Evolutionary conservation across 2,797 vertebrate species (phyloP).

Genomic region (Florisuga fusca): DNA sequence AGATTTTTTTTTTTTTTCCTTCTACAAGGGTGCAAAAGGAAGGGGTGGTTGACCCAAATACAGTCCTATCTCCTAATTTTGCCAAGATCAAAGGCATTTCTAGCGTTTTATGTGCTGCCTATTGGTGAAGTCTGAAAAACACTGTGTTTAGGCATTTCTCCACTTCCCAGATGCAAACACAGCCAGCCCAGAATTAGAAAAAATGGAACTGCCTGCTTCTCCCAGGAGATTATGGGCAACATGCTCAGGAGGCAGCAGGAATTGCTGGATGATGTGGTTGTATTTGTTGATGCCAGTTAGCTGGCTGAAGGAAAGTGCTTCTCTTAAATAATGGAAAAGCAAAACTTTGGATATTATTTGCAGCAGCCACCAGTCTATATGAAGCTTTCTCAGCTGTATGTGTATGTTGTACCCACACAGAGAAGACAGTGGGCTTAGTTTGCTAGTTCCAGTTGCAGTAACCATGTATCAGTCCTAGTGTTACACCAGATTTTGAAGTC

Average conservation of each 20-base stretch:
- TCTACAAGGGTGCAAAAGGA: conserved; percentile 65
- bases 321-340: background rate
- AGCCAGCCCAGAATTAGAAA: background rate
- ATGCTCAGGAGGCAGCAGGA: background rate
- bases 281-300: background rate
- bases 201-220: background rate
- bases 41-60: conserved; percentile 67
- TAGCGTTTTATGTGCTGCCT: conserved; percentile 43
- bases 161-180: background rate
- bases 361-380: background rate
- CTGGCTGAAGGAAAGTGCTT: background rate
- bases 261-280: background rate
- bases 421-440: fast-evolving
- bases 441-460: background rate
- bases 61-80: conserved; percentile 73
- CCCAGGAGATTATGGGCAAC: fast-evolving
- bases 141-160: conserved; percentile 40
- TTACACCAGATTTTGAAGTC: background rate
- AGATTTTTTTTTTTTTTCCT: conserved; percentile 45
- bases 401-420: fast-evolving
- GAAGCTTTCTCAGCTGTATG: fast-evolving
- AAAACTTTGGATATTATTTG: background rate
- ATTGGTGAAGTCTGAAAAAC: conserved; percentile 45
- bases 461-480: background rate
- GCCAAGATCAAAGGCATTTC: conserved; percentile 65